Percentiles rank a stretch among this genome's conserved stretches.
Conservation (phyloP, 2,888 invertebrate species). For the Octonoba sinensis region DNA sequence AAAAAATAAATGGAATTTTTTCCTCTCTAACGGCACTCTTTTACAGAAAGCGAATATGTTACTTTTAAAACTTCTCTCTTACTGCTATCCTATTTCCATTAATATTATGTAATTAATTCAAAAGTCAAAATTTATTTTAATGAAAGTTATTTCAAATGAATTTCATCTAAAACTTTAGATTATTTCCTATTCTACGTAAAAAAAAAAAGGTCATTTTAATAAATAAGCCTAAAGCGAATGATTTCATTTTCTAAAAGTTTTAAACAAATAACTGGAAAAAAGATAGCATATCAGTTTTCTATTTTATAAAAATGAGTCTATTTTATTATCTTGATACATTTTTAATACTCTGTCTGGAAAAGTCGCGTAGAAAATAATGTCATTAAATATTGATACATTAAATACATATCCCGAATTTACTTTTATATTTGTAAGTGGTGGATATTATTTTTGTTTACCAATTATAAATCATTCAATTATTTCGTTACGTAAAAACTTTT, state of each 20-base stretch:
- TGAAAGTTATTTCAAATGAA: too few species aligned
- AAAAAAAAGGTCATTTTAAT: too few species aligned
- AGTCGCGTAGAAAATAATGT: constrained; percentile 30
- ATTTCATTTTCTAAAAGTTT: constrained; percentile 40
- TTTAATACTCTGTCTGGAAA: constrained; percentile 28
- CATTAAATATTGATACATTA: constrained; percentile 48
- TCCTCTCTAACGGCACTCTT: too few species aligned
- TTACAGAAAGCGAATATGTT: too few species aligned
- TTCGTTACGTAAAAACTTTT: constrained; percentile 43
- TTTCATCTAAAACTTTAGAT: too few species aligned
- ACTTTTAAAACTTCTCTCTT: too few species aligned
- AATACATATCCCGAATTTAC: background rate
- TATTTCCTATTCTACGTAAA: too few species aligned
- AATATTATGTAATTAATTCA: too few species aligned
- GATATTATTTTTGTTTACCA: constrained; percentile 47
- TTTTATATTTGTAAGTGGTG: constrained; percentile 16
- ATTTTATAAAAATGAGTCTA: constrained; percentile 7
- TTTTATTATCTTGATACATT: constrained; percentile 48
- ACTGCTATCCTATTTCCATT: too few species aligned
- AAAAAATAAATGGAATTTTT: too few species aligned
- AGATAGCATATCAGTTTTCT: background rate
- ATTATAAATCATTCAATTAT: constrained; percentile 58
- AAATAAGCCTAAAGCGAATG: too few species aligned
- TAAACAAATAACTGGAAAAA: constrained; percentile 40
- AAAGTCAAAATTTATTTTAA: too few species aligned